Evolutionary conservation across 1,140 invertebrate genomes (phyloP).

Genomic region (Drosophila sucinea): DNA sequence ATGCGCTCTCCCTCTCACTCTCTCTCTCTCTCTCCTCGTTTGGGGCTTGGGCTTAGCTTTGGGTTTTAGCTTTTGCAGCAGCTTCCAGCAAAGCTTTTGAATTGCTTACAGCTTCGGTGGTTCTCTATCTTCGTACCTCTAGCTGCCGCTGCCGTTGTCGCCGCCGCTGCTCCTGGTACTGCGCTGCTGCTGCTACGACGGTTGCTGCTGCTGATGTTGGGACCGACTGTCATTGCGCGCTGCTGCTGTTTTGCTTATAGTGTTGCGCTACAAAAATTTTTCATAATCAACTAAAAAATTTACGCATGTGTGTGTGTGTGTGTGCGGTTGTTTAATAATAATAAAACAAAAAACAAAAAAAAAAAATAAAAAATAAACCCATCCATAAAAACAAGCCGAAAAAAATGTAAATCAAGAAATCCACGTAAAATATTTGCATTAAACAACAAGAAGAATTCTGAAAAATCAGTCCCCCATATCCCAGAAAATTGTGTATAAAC

Average conservation of each 20-base stretch:
- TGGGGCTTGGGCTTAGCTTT: slow-evolving; percentile 20
- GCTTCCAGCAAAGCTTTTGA: slow-evolving; percentile 56
- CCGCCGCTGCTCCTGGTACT: slow-evolving; percentile 33
- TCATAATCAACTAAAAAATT: slow-evolving; percentile 75
- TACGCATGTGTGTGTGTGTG: slow-evolving; percentile 30
- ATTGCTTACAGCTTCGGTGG: slow-evolving; percentile 33
- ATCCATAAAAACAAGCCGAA: slow-evolving; percentile 24
- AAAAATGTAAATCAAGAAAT: slow-evolving; percentile 49
- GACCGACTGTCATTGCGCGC: slow-evolving; percentile 28
- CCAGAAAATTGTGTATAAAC: slow-evolving; percentile 73
- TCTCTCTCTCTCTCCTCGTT: neutral
- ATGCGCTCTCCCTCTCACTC: slow-evolving; percentile 50
- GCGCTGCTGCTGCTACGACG: slow-evolving; percentile 60
- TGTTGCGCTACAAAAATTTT: slow-evolving; percentile 73
- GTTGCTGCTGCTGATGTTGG: slow-evolving; percentile 28
- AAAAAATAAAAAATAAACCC: slow-evolving; percentile 38
- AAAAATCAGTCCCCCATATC: neutral
- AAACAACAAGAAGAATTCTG: slow-evolving; percentile 13
- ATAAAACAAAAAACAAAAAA: slow-evolving; percentile 30
- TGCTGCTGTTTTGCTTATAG: slow-evolving; percentile 71
- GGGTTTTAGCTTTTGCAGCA: slow-evolving; percentile 1
- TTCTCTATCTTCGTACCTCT: slow-evolving; percentile 58
- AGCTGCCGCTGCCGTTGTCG: slow-evolving; percentile 60
- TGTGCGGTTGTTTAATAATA: slow-evolving; percentile 48
- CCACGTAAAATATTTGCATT: slow-evolving; percentile 39